Base-by-base conservation (phyloP, 2,797 vertebrate species). In the Apogon hyalosoma region DNA sequence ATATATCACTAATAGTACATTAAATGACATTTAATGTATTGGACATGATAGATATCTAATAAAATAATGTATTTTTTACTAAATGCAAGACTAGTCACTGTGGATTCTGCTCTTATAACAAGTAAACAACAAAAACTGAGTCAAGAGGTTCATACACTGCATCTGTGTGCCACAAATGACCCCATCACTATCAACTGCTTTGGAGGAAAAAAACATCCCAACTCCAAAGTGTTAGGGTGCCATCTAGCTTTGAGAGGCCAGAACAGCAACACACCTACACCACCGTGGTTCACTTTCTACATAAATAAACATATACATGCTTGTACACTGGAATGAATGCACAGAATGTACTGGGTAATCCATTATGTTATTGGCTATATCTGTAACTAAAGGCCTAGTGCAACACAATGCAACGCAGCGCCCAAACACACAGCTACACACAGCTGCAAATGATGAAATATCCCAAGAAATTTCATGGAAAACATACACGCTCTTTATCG, bases 161-260 rank as follows among this genome's bases (percentile, higher is more conserved):
- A 6, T 56, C 28, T 58, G 18, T 59, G 36, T 56, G 59, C 40
- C 53, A 39, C 6, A 58, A 14, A 61, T 62, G 1, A 42, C 6
- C 43, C 40, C 24, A 47, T 48, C 51, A 54, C n/a, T 31, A 11
- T 11, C 7, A 39, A 45, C 8, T 31, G 6, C 12, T 24, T 18
- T 48, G 12, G 3, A 24, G 21, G 4, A 24, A 24, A 24, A 24
- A 24, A 38, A 42, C 18, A 33, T 15, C 12, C 70, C 0, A 14
- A 15, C 40, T 56, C 6, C 14, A 53, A 65, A 86, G 84, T 40
- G 31, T 19, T 31, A 73, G 24, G 64, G 58, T 10, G 69, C 87
- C 88, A 89, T 82, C 90, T 91, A 86, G 86, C 39, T 52, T 42
- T 24, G 1, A 11, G 3, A 66, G 6, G 19, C 2, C 13, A 24